Evolutionary conservation across 2,113 vertebrate genomes (phyloP).

Genomic region (Macroglossus sobrinus): DNA sequence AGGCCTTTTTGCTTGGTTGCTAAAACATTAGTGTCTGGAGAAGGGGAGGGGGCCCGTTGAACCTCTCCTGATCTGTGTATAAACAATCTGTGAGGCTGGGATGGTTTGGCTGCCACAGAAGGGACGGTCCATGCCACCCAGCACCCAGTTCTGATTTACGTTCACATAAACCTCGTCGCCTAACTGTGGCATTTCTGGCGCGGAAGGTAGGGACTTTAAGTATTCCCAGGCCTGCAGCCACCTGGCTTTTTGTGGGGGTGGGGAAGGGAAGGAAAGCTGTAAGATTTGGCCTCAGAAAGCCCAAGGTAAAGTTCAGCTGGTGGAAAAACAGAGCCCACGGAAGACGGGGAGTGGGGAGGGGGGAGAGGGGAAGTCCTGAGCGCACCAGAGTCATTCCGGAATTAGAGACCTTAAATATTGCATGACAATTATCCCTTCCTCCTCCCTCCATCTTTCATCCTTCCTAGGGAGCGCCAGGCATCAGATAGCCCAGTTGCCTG

Average conservation of each 20-base stretch:
- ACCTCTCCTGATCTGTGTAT: not conserved
- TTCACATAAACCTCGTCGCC: not conserved
- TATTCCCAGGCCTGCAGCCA: not conserved
- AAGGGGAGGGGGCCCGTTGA: not conserved
- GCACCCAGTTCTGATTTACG: not conserved
- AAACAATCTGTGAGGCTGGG: not conserved
- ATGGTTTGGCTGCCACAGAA: not conserved
- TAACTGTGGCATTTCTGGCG: not conserved
- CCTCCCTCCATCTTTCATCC: not conserved
- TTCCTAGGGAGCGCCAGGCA: not conserved
- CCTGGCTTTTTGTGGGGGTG: not conserved
- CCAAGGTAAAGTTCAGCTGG: not conserved
- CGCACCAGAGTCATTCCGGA: not conserved
- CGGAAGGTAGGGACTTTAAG: not conserved
- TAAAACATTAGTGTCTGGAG: not conserved
- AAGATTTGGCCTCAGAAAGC: not conserved
- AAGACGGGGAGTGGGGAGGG: not conserved
- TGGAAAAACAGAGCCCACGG: not conserved
- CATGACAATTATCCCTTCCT: not conserved
- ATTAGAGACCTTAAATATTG: not conserved
- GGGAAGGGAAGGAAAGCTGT: not conserved
- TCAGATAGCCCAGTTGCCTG: not conserved
- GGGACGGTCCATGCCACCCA: not conserved
- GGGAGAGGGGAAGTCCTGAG: not conserved
- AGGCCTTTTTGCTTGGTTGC: not conserved